Base-by-base conservation (phyloP, 92 coral and sea anemone genomes). In the Ricordea florida region DNA sequence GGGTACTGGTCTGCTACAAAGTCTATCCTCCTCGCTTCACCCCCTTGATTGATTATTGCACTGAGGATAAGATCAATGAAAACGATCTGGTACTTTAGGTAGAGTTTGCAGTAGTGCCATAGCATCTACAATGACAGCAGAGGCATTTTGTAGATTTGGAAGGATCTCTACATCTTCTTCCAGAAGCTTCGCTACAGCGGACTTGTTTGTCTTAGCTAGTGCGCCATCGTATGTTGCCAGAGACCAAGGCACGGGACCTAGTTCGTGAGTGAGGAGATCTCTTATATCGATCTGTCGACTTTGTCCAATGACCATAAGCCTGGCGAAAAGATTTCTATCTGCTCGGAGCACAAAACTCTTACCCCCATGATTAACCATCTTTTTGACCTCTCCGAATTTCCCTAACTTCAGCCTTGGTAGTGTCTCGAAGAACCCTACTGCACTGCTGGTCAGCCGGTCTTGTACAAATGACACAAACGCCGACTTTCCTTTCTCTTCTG, bases 221-320 rank as follows among this genome's bases (percentile, higher is more conserved):
- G 52, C 43, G 32, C 77, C 82, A 29, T 62, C 72, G 14, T 41
- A 50, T 32, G 82, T 30, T 5, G 81, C 87, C 36, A 82, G 55
- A 6, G 93, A 82, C 85, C 88, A 87, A 10, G 79, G 88, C 17
- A 82, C 14, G 31, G 88, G 88, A 7, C 79, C 82, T 51, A 56
- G 76, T 29, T 57, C 74, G 55, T 82, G 70, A 44, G 27, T 25
- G 33, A 79, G 49, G 57, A 63, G 42, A 26, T 82, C 68, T 64
- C 57, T 46, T 56, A 83, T 15, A 44, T 88, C 85, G 46, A 88
- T 36, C 34, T 87, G 33, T 11, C 70, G 70, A 50, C 72, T 83
- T 59, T 88, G 89, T 17, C 72, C 93, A 40, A 88, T 70, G 43
- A 82, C 80, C 20, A 87, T 11, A 35, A 88, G 25, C 38, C 89